Evolutionary conservation across 2,113 vertebrate species (phyloP).

Genomic region (Falcunculus frontatus): DNA sequence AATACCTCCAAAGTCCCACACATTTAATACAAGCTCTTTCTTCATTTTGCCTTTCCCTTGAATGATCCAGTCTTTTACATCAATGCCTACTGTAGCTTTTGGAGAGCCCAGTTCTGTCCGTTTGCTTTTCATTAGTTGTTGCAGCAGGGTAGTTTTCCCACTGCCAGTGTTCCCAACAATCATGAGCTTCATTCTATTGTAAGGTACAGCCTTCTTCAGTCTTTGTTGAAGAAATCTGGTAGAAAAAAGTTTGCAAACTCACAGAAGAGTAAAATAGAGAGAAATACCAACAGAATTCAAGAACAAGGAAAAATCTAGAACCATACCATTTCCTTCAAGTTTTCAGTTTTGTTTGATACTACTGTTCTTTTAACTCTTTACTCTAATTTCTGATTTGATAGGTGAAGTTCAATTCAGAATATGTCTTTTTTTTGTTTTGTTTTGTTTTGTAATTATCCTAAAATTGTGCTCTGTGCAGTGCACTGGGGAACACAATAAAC

Average conservation of each 20-base stretch:
- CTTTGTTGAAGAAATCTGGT: conserved; percentile 94
- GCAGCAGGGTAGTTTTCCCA: conserved; percentile 89
- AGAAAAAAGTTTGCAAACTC: not conserved
- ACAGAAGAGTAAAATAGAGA: not conserved
- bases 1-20: conserved; percentile 96
- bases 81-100: conserved; percentile 74
- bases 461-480: not conserved
- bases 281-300: not conserved
- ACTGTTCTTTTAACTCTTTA: not conserved
- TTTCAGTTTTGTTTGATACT: not conserved
- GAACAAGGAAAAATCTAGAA: not conserved
- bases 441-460: not conserved
- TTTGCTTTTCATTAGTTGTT: conserved; percentile 87
- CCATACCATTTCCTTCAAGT: not conserved
- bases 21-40: conserved; percentile 85
- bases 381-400: not conserved
- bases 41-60: conserved; percentile 77
- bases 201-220: conserved; percentile 93
- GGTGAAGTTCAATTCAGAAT: not conserved
- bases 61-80: conserved; percentile 88
- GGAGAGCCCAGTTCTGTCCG: conserved; percentile 62
- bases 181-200: conserved; percentile 93
- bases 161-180: conserved; percentile 89
- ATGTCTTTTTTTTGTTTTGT: too few relatives aligned
- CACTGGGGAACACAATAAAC: not conserved